Conservation (phyloP, 2,888 invertebrate genomes). For the Ferdinandea cuprea region DNA sequence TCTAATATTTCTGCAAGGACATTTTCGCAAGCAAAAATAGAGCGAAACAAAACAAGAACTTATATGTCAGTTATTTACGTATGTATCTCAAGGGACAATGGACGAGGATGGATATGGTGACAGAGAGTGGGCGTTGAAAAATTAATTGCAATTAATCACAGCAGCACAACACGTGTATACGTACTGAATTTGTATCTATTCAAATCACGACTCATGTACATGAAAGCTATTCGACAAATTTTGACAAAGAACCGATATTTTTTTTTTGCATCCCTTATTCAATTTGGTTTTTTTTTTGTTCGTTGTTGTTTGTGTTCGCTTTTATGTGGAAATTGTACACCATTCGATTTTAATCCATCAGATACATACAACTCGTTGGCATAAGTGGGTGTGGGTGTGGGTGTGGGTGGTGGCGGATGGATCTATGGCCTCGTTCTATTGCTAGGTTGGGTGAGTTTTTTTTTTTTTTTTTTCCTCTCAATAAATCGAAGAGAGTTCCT, state of each 20-base stretch:
- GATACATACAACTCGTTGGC: conserved; percentile 53
- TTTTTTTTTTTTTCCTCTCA: conserved; percentile 19
- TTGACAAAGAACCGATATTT: conserved; percentile 51
- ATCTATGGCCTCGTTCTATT: conserved; percentile 10
- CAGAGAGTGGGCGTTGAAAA: conserved; percentile 48
- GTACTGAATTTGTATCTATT: conserved; percentile 25
- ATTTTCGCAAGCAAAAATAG: conserved; percentile 14
- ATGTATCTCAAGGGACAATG: neutral
- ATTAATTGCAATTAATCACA: conserved; percentile 71
- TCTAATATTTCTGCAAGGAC: conserved; percentile 58
- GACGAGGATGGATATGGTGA: conserved; percentile 6
- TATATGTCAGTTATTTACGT: too few species aligned
- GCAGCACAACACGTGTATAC: conserved; percentile 22
- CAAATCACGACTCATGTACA: conserved; percentile 47
- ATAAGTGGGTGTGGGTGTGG: conserved; percentile 25
- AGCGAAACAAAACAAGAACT: neutral
- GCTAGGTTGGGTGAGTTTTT: conserved; percentile 49
- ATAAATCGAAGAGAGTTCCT: conserved; percentile 67
- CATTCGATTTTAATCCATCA: conserved; percentile 64
- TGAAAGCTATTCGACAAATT: conserved; percentile 48
- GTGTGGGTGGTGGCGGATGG: conserved; percentile 10
- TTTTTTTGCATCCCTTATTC: conserved; percentile 15
- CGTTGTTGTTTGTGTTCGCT: conserved; percentile 6
- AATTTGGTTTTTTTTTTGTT: conserved; percentile 6
- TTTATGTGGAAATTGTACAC: conserved; percentile 48